A percentile compares a stretch with the other conserved stretches of the same genome.
Evolutionary conservation across 2,888 invertebrate genomes (phyloP).

Genomic region (Agriopis aurantiaria): DNA sequence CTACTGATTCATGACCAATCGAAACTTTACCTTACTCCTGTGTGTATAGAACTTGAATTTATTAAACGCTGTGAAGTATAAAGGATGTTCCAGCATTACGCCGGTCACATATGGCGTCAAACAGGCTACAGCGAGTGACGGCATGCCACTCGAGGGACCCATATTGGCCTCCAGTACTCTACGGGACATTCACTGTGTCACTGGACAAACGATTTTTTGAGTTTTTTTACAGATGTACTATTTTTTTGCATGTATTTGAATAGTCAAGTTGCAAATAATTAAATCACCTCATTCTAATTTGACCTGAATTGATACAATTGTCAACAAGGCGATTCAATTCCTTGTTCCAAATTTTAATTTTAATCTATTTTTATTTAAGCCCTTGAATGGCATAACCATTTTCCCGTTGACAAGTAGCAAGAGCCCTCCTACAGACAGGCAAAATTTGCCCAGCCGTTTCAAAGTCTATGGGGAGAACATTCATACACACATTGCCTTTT

Average conservation of each 20-base stretch:
- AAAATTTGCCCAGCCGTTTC: too few species aligned
- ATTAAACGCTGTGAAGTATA: constrained; percentile 51
- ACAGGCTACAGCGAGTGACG: constrained; percentile 82
- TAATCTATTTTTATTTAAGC: too few species aligned
- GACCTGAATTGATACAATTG: too few species aligned
- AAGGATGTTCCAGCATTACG: constrained; percentile 61
- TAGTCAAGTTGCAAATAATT: neutral
- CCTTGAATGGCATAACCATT: too few species aligned
- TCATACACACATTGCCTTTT: too few species aligned
- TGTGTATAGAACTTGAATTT: constrained; percentile 61
- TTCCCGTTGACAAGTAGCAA: too few species aligned
- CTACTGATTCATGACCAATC: constrained; percentile 51
- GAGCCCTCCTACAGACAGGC: too few species aligned
- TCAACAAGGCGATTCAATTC: too few species aligned
- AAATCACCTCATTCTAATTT: neutral
- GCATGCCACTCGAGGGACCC: constrained; percentile 79
- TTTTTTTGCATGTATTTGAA: constrained; percentile 9
- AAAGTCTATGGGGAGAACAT: too few species aligned
- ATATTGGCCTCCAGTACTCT: constrained; percentile 77
- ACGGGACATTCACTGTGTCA: constrained; percentile 72
- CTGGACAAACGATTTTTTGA: constrained; percentile 62
- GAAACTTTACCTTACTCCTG: constrained; percentile 63
- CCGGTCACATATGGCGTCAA: constrained; percentile 82
- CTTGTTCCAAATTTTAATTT: too few species aligned
- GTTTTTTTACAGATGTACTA: constrained; percentile 57